Evolutionary conservation across 2,888 invertebrate genomes (phyloP), one percentile per base, ranked within the genome.

Genomic region (Drosophila sordidula): DNA sequence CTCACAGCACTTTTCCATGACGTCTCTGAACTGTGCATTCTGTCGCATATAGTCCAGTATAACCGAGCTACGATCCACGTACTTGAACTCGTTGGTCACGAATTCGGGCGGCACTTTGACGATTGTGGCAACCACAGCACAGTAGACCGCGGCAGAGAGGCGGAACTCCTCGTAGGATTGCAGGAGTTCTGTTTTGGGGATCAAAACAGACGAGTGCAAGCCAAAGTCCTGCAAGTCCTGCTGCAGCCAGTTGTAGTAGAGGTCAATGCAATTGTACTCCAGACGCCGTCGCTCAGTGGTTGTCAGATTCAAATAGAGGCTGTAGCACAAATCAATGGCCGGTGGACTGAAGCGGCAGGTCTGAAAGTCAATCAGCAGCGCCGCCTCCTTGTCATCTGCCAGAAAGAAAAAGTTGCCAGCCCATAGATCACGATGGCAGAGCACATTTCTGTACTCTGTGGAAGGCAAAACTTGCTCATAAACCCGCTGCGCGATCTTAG

Each of bases 391-490:
- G 5, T 2, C 3, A 9, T 58, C 11, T 0, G 65, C 36, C 0
- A 84, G 74, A 42, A 90, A 89, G 57, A 92, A 88, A 1, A 91
- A 75, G 66, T 92, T 92, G 25, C 91, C 92, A 41, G 87, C 78
- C 92, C 92, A 92, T 6, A 90, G 75, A 76, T 92, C 92, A 2
- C 91, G 89, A 85, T 92, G 92, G 25, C 93, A 93, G 1, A 94
- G 73, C 2, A 93, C 93, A 66, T 93, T 93, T n/a, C 90, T 77
- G 89, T 92, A 92, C 51, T 79, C 89, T 56, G 75, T 16, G 1
- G 93, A 91, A 14, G 92, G 68, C 11, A 75, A 70, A 0, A 86
- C 82, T 75, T 89, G 90, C 9, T 72, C 74, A 42, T 88, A 91
- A 11, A 90, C 70, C 0, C 54, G 49, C 22, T 81, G 70, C 14